Evolutionary conservation across 2,113 vertebrate species (phyloP), one percentile per base, ranked within the genome.

Genomic region (Lota lota): DNA sequence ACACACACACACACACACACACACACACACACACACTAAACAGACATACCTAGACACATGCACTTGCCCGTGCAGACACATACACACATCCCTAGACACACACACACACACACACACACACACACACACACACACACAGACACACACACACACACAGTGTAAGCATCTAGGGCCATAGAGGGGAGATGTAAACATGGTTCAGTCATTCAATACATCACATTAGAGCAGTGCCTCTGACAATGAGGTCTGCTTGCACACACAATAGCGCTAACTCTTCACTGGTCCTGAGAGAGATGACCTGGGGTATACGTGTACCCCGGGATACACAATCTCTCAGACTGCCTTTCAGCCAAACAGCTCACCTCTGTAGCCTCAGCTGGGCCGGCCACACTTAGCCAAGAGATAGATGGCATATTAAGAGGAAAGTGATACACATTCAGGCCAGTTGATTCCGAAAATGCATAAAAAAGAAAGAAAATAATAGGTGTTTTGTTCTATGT

Each of bases 141-240:
- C 51, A 53, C 51, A 53, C 51, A 53, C 51, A 53, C 53, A 56
- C 53, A 56, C 5, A 24, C 7, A 22, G 11, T 5, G 20, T 24
- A 28, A 21, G 20, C 24, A 84, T 88, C 77, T 61, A 59, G 75
- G 86, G 79, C 77, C 73, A 72, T 72, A 69, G 87, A 83, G 81
- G 82, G 81, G 83, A 83, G 86, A 92, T 87, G 89, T 91, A 91
- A 93, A 92, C 86, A 87, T 77, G 83, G 85, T 89, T 75, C 79
- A 79, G 83, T 83, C 89, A 89, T 90, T 93, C 90, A 89, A 83
- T 86, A 61, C 73, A 51, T 80, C 85, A 89, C 88, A 90, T 84
- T 76, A 77, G 82, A 88, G 88, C 87, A 87, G 64, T 60, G 85
- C 81, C 79, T 83, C 61, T 87, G 89, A 92, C 90, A 91, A 86